These are phyloP conservation scores for Cheilosia urbana DNA, from an alignment of 2,888 invertebrate species.

Conservation along the genomic window DNA sequence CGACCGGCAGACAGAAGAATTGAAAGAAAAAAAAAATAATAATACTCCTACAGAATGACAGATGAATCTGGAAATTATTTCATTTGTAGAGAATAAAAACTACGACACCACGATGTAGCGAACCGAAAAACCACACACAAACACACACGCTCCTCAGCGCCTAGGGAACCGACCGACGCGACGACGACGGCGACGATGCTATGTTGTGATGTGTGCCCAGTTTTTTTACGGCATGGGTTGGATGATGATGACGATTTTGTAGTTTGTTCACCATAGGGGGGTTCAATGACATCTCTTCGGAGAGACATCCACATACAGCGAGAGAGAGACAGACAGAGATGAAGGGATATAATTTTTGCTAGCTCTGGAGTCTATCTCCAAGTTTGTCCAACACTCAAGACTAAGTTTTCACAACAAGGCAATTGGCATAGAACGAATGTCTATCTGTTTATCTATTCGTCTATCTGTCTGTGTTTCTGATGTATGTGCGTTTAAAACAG, in stretches of 20 bases:
- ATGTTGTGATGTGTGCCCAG: constrained; percentile 50
- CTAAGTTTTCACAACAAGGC: constrained; percentile 55
- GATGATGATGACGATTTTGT: constrained; percentile 70
- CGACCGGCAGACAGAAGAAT: constrained; percentile 64
- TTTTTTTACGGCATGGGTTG: constrained; percentile 48
- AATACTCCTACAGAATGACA: constrained; percentile 70
- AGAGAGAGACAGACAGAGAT: constrained; percentile 5
- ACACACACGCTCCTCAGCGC: constrained; percentile 1
- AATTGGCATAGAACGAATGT: constrained; percentile 65
- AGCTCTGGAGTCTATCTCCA: constrained; percentile 26
- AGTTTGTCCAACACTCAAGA: constrained; percentile 73
- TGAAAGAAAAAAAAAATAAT: constrained; percentile 7
- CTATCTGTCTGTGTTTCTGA: constrained; percentile 10
- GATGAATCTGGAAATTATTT: constrained; percentile 72
- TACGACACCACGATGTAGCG: constrained; percentile 31
- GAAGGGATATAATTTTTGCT: constrained; percentile 32
- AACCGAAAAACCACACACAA: constrained; percentile 31
- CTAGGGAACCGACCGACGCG: constrained; percentile 16
- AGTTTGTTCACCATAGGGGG: constrained; percentile 69
- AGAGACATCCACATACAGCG: constrained; percentile 32
- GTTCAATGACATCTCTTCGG: constrained; percentile 71
- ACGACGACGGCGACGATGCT: constrained; percentile 9
- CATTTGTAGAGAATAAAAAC: constrained; percentile 63
- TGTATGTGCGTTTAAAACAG: constrained; percentile 35
- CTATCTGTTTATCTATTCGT: constrained; percentile 37